Conservation (phyloP, 2,113 vertebrate species). For the Passerina amoena region DNA sequence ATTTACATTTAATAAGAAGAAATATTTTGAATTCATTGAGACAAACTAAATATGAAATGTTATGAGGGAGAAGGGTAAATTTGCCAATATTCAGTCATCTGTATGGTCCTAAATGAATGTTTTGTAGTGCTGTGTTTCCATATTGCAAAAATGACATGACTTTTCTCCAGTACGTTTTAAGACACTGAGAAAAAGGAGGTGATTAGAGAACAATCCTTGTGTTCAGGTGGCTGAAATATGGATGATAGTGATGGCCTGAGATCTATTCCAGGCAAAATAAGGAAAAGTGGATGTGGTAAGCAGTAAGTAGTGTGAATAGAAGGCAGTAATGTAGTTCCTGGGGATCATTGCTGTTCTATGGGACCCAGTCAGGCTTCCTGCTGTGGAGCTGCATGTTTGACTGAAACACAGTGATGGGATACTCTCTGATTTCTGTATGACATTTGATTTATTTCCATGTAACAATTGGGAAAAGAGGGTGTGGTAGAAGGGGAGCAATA, state of each 20-base stretch:
- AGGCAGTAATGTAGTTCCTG: background rate
- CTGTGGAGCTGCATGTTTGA: background rate
- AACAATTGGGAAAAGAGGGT: background rate
- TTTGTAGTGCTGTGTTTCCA: background rate
- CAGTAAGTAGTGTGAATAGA: background rate
- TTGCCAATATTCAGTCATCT: background rate
- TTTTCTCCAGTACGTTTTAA: background rate
- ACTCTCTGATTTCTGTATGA: background rate
- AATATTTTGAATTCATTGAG: background rate
- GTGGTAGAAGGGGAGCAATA: background rate
- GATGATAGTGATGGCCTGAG: background rate
- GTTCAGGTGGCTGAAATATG: background rate
- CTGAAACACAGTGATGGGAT: background rate
- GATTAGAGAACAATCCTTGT: background rate
- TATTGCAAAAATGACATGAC: background rate
- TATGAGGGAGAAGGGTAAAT: background rate
- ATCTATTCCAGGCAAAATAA: background rate
- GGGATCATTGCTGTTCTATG: background rate
- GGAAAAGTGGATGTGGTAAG: background rate
- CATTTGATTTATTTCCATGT: rapidly evolving
- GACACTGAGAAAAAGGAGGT: background rate
- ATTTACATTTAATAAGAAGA: background rate
- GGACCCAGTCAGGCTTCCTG: background rate
- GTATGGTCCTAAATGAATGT: background rate
- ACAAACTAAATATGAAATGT: background rate